These are phyloP conservation scores for Microctonus brassicae DNA, from an alignment of 2,888 invertebrate genomes.

Conservation along the genomic window DNA sequence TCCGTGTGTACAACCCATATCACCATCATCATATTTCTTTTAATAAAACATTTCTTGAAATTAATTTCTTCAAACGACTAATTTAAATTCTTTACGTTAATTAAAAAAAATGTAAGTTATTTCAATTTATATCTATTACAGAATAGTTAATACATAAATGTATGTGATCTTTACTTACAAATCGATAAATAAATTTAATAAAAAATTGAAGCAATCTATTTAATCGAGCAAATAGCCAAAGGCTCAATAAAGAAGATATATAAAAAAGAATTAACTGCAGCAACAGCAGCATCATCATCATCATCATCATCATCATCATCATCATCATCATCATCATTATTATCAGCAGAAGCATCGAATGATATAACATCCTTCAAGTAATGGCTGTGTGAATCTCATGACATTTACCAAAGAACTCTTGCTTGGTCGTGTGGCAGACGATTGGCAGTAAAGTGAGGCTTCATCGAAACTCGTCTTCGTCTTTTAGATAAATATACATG, in stretches of 20 bases:
- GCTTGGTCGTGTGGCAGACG: slow-evolving; percentile 45
- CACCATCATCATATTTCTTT: not conserved
- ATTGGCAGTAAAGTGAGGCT: slow-evolving; percentile 28
- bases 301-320: too few relatives aligned
- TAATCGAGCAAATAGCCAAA: not conserved
- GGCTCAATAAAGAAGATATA: too few relatives aligned
- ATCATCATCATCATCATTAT: slow-evolving; percentile 19
- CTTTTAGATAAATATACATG: not conserved
- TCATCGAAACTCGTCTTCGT: slow-evolving; percentile 45
- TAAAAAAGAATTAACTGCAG: slow-evolving; percentile 6
- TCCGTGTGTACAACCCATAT: slow-evolving; percentile 31
- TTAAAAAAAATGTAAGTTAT: not conserved
- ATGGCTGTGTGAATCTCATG: slow-evolving; percentile 65
- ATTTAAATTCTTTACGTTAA: slow-evolving; percentile 3
- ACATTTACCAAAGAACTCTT: slow-evolving; percentile 55
- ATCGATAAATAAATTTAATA: too few relatives aligned
- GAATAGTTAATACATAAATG: not conserved
- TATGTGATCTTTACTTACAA: not conserved
- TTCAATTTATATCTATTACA: not conserved
- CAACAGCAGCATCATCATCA: slow-evolving; percentile 21
- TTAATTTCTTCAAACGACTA: not conserved
- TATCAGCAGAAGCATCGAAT: slow-evolving; percentile 36
- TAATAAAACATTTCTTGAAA: not conserved
- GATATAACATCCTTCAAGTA: slow-evolving; percentile 54
- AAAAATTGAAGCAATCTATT: not conserved